Evolutionary conservation across 2,113 vertebrate species (phyloP).

Genomic region (Grus americana): DNA sequence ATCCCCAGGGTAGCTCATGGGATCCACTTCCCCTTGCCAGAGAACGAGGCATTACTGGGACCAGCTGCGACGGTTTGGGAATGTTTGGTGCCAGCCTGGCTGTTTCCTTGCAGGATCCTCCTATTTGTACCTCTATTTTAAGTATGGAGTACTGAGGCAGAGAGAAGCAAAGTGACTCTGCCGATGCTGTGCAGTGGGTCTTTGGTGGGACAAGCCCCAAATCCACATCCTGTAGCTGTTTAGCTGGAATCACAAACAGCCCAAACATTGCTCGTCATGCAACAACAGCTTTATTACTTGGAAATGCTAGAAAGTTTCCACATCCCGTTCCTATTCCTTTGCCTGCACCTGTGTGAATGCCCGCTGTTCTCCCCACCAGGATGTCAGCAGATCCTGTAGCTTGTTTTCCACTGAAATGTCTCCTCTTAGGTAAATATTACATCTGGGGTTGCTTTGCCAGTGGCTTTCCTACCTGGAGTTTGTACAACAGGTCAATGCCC

Average conservation of each 20-base stretch:
- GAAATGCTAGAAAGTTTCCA: conserved; percentile 23
- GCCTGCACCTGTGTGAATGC: conserved; percentile 29
- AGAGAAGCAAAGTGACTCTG: background rate
- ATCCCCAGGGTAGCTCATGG: background rate
- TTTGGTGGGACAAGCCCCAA: background rate
- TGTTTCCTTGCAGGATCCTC: background rate
- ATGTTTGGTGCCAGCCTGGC: background rate
- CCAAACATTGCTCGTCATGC: background rate
- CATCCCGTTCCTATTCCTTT: background rate
- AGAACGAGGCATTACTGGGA: background rate
- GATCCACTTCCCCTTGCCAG: conserved; percentile 3
- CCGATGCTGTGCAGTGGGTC: background rate
- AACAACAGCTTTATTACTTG: background rate
- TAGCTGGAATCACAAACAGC: background rate
- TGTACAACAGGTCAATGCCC: conserved; percentile 55
- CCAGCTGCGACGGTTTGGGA: background rate
- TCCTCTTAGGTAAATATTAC: conserved; percentile 69
- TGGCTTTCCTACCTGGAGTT: conserved; percentile 52
- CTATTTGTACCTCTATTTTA: background rate
- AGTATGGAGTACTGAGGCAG: background rate
- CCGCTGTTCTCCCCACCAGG: conserved; percentile 14
- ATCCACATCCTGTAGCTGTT: background rate
- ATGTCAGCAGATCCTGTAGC: conserved; percentile 58
- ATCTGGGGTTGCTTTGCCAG: conserved; percentile 47
- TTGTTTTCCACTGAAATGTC: conserved; percentile 65